These are phyloP conservation scores for Eupleurogrammus muticus DNA, from an alignment of 2,797 vertebrate genomes.

Conservation along the genomic window DNA sequence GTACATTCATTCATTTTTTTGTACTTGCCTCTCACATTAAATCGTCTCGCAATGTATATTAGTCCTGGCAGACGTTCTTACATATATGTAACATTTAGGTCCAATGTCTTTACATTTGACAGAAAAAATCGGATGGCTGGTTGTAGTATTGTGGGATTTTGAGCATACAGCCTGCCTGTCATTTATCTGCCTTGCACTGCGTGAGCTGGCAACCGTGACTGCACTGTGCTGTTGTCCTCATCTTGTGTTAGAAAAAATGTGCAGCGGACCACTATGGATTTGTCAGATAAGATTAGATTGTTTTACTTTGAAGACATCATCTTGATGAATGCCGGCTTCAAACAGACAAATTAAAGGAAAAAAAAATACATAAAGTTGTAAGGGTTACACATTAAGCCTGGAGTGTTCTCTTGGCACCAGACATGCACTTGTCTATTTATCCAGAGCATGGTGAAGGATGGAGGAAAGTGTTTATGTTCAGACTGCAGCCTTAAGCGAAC, in stretches of 20 bases:
- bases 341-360: too few species aligned
- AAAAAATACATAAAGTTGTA: too few species aligned
- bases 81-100: slow-evolving; percentile 39
- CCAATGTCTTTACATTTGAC: slow-evolving; percentile 51
- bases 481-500: too few species aligned
- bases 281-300: slow-evolving; percentile 23
- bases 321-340: neutral
- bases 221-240: slow-evolving; percentile 28
- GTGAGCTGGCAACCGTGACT: slow-evolving; percentile 45
- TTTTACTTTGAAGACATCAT: slow-evolving; percentile 8
- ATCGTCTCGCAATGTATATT: slow-evolving; percentile 12
- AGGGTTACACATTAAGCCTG: too few species aligned
- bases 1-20: slow-evolving; percentile 3
- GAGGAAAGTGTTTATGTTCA: too few species aligned
- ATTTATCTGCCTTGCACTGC: slow-evolving; percentile 33
- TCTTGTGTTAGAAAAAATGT: slow-evolving; percentile 45
- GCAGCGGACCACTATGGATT: neutral
- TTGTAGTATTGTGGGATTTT: slow-evolving; percentile 56
- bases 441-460: too few species aligned
- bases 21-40: slow-evolving; percentile 9
- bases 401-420: too few species aligned
- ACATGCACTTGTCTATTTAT: too few species aligned
- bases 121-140: slow-evolving; percentile 65
- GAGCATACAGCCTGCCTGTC: slow-evolving; percentile 43
- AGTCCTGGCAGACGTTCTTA: slow-evolving; percentile 17